Percentiles rank a stretch among this genome's conserved stretches.
Evolutionary conservation across 2,888 invertebrate genomes (phyloP).

Genomic region (Trichacis sp.): DNA sequence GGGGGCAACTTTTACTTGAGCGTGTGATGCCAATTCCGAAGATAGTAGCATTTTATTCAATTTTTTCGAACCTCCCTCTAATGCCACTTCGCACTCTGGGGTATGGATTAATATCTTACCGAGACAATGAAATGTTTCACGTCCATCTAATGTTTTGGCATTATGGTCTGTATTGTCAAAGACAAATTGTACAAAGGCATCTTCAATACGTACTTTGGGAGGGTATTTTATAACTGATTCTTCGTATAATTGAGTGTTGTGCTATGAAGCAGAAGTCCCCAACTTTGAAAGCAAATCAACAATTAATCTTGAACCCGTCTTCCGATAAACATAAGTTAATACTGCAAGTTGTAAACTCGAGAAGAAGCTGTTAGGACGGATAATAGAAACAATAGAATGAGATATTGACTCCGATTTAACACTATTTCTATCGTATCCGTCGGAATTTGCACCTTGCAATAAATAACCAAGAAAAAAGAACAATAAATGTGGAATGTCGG

Average conservation of each 20-base stretch:
- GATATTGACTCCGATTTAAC: constrained; percentile 19
- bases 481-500: constrained; percentile 13
- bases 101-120: constrained; percentile 15
- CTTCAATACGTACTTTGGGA: neutral
- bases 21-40: neutral
- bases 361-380: constrained; percentile 24
- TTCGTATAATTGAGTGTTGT: constrained; percentile 23
- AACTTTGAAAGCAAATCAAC: constrained; percentile 21
- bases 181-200: neutral
- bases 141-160: constrained; percentile 12
- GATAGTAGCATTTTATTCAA: neutral
- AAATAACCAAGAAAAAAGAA: constrained; percentile 14
- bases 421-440: neutral
- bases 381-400: constrained; percentile 18
- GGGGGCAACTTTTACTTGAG: no score
- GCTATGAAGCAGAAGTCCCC: constrained; percentile 22
- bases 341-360: constrained; percentile 25
- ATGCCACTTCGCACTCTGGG: neutral
- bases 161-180: constrained; percentile 16
- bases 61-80: neutral
- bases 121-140: constrained; percentile 16
- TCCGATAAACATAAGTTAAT: constrained; percentile 22
- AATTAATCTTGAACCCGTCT: constrained; percentile 25
- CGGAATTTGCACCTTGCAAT: constrained; percentile 2
- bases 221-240: constrained; percentile 18